Percentiles rank a stretch among this genome's conserved stretches.
phyloP scores from a whole-genome alignment of 2,888 invertebrate genomes.

The Heliconius charithonia region DNA sequence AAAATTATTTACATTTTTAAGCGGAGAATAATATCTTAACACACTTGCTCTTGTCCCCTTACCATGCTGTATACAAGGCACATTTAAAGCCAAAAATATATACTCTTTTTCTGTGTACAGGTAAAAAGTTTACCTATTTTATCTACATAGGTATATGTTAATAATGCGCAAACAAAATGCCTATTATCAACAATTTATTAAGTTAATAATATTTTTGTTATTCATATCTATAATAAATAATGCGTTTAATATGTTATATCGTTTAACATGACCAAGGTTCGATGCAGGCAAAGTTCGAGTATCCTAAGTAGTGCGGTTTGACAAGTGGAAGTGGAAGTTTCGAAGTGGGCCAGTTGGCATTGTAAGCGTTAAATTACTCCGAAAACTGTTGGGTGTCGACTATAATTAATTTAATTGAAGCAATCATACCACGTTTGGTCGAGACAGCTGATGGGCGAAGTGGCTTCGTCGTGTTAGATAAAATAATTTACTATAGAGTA shows the following conservation, averaged over 20 bases:
- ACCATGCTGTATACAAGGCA: too few species aligned
- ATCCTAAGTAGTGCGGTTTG: slow-evolving; percentile 45
- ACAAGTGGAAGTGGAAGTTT: slow-evolving; percentile 51
- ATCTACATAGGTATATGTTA: too few species aligned
- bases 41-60: too few species aligned
- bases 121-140: too few species aligned
- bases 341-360: slow-evolving; percentile 51
- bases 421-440: slow-evolving; percentile 35
- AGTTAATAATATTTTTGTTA: background rate
- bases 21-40: too few species aligned
- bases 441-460: slow-evolving; percentile 24
- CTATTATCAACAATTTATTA: too few species aligned
- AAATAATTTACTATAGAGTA: background rate
- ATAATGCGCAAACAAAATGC: too few species aligned
- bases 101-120: too few species aligned
- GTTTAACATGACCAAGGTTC: slow-evolving; percentile 15
- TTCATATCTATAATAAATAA: background rate
- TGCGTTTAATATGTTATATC: background rate
- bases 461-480: background rate
- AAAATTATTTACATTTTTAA: too few species aligned
- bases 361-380: slow-evolving; percentile 53
- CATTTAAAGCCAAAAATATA: too few species aligned
- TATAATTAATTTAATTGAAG: slow-evolving; percentile 36
- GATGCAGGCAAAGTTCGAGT: slow-evolving; percentile 43
- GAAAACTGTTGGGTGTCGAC: slow-evolving; percentile 40